A percentile compares a stretch with the other conserved stretches of the same genome.
phyloP scores from a whole-genome alignment of 1,140 invertebrate genomes.

The Hetaerina americana region DNA sequence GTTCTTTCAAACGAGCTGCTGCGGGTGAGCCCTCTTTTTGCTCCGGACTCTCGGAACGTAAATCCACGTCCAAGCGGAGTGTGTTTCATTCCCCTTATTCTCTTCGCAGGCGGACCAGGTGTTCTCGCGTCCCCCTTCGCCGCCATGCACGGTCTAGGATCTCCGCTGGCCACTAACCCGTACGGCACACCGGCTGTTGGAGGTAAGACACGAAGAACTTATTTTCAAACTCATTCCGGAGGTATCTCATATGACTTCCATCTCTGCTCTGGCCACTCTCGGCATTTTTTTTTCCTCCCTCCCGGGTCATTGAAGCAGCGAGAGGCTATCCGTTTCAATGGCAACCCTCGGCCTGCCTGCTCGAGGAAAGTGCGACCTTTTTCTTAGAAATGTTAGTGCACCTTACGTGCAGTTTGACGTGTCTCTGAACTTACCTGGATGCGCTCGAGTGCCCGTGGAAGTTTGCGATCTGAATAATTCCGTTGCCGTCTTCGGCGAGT shows the following conservation, averaged over 20 bases:
- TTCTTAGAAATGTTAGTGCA: too few species aligned
- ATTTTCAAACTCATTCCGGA: not conserved
- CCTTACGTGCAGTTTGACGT: too few species aligned
- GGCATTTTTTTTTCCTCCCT: not conserved
- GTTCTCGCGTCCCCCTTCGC: conserved; percentile 73
- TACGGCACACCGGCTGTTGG: conserved; percentile 52
- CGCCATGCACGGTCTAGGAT: conserved; percentile 53
- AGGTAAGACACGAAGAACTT: conserved; percentile 41
- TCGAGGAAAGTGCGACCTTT: too few species aligned
- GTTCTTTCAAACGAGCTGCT: too few species aligned
- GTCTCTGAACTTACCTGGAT: too few species aligned
- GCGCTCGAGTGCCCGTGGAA: too few species aligned
- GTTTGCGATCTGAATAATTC: too few species aligned
- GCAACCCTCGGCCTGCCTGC: not conserved
- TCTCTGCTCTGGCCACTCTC: conserved; percentile 2
- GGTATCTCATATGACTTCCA: not conserved
- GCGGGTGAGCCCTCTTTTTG: too few species aligned
- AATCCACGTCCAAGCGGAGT: too few species aligned
- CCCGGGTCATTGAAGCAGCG: not conserved
- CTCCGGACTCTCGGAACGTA: too few species aligned
- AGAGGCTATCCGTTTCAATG: not conserved
- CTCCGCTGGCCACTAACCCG: conserved; percentile 47
- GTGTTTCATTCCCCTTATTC: too few species aligned
- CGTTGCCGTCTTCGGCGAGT: too few species aligned
- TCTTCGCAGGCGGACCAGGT: conserved; percentile 55